Conservation (phyloP, 2,797 vertebrate genomes). For the Aulostomus chinensis region DNA sequence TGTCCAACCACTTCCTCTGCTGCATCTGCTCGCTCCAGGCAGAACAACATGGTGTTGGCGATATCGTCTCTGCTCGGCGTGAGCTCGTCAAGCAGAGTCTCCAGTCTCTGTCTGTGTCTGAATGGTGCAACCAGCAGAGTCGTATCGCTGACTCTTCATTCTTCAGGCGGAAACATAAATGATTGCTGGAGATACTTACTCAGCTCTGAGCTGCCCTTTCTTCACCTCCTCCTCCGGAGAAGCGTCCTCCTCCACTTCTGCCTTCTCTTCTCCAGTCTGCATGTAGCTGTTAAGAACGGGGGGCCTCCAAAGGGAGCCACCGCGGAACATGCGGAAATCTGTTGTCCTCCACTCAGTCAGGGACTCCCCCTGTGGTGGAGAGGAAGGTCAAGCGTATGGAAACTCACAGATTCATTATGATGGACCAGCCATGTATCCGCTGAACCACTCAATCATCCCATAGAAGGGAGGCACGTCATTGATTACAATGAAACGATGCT, state of each 20-base stretch:
- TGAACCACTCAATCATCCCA: no score
- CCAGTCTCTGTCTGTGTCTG: slow-evolving; percentile 80
- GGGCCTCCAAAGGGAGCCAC: slow-evolving; percentile 83
- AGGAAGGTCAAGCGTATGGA: no score
- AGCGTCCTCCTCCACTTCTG: slow-evolving; percentile 53
- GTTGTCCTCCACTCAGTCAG: slow-evolving; percentile 79
- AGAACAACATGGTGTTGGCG: slow-evolving; percentile 81
- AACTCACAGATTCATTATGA: no score
- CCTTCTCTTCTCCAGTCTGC: slow-evolving; percentile 66
- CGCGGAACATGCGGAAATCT: slow-evolving; percentile 83
- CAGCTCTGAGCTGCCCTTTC: slow-evolving; percentile 82
- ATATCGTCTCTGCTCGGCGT: slow-evolving; percentile 74
- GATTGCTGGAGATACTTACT: slow-evolving; percentile 61
- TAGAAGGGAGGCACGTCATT: no score
- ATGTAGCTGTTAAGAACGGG: slow-evolving; percentile 79
- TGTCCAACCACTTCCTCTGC: slow-evolving; percentile 84
- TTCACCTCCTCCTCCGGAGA: slow-evolving; percentile 80
- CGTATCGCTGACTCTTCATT: neutral
- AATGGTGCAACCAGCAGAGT: neutral
- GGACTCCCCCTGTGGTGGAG: slow-evolving; percentile 73
- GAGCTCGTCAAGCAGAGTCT: slow-evolving; percentile 74
- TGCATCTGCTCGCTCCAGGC: slow-evolving; percentile 81
- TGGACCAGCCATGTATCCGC: no score
- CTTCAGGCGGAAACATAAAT: neutral
- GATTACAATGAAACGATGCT: no score